Percentiles rank a stretch among this genome's conserved stretches.
phyloP scores from a whole-genome alignment of 2,888 invertebrate genomes.

The Diarsia rubi region DNA sequence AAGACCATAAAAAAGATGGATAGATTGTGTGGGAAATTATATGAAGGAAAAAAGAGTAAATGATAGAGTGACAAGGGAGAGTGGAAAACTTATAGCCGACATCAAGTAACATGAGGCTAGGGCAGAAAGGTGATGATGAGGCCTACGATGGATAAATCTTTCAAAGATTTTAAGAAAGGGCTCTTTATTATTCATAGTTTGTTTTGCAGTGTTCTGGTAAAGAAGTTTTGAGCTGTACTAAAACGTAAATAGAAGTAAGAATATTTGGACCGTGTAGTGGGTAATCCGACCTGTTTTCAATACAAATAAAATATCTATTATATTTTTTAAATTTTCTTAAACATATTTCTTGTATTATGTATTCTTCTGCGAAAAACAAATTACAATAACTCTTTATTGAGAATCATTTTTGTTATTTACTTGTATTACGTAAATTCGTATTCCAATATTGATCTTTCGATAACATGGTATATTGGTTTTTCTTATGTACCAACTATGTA shows the following conservation, averaged over 20 bases:
- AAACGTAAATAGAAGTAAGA: not conserved
- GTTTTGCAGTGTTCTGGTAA: too few species aligned
- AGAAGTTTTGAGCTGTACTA: too few species aligned
- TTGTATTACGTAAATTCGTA: slow-evolving; percentile 4
- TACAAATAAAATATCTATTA: slow-evolving; percentile 2
- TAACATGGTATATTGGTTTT: slow-evolving; percentile 26
- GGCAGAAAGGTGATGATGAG: not conserved
- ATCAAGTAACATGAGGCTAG: too few species aligned
- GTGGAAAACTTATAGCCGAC: too few species aligned
- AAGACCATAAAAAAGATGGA: too few species aligned
- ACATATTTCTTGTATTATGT: not conserved
- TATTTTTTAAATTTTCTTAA: not conserved
- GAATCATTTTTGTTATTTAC: slow-evolving; percentile 11
- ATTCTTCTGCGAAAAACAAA: not conserved
- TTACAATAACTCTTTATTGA: slow-evolving; percentile 13
- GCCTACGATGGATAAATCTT: not conserved
- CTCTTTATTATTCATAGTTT: not conserved
- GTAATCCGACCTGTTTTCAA: not conserved
- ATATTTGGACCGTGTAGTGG: not conserved
- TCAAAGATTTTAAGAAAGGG: not conserved
- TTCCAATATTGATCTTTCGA: slow-evolving; percentile 5
- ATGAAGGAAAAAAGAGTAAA: too few species aligned
- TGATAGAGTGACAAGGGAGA: too few species aligned
- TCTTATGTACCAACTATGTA: slow-evolving; percentile 6
- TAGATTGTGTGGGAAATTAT: too few species aligned